These are phyloP conservation scores for Perizoma flavofasciatum DNA, from an alignment of 2,888 invertebrate genomes.

Conservation along the genomic window DNA sequence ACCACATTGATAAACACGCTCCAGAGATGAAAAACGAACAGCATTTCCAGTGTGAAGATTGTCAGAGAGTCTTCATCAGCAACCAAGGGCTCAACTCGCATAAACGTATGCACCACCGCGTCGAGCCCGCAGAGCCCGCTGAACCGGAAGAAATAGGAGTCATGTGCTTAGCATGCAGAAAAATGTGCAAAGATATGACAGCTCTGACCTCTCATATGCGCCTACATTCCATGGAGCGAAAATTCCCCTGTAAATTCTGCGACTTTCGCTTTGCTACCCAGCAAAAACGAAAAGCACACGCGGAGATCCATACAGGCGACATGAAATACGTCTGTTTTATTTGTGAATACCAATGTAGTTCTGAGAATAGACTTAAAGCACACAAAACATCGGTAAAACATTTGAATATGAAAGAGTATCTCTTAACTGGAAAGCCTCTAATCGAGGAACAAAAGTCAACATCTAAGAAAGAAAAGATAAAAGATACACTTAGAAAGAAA, in stretches of 20 bases:
- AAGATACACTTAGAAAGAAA: slow-evolving; percentile 44
- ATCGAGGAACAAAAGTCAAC: slow-evolving; percentile 54
- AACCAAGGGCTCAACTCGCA: slow-evolving; percentile 73
- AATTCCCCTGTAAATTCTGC: slow-evolving; percentile 75
- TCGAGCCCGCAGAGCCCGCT: slow-evolving; percentile 53
- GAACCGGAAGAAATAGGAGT: slow-evolving; percentile 60
- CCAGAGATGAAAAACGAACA: slow-evolving; percentile 63
- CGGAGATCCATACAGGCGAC: slow-evolving; percentile 74
- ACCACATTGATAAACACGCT: slow-evolving; percentile 69
- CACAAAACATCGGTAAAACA: slow-evolving; percentile 73
- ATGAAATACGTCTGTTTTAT: slow-evolving; percentile 79
- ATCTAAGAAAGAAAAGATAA: slow-evolving; percentile 50
- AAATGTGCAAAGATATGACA: slow-evolving; percentile 70
- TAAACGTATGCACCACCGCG: slow-evolving; percentile 66
- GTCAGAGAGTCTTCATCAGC: slow-evolving; percentile 70
- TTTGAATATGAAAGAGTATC: slow-evolving; percentile 68
- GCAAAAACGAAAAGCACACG: slow-evolving; percentile 68
- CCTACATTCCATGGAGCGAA: slow-evolving; percentile 69
- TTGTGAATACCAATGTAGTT: slow-evolving; percentile 76
- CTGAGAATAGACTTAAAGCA: slow-evolving; percentile 68
- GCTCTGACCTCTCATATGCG: slow-evolving; percentile 73
- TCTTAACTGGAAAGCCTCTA: slow-evolving; percentile 63
- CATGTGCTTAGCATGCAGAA: slow-evolving; percentile 74
- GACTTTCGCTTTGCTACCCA: slow-evolving; percentile 75
- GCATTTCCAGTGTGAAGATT: slow-evolving; percentile 72